phyloP scores from a whole-genome alignment of 2,797 vertebrate genomes.

The Saxicola maurus region DNA sequence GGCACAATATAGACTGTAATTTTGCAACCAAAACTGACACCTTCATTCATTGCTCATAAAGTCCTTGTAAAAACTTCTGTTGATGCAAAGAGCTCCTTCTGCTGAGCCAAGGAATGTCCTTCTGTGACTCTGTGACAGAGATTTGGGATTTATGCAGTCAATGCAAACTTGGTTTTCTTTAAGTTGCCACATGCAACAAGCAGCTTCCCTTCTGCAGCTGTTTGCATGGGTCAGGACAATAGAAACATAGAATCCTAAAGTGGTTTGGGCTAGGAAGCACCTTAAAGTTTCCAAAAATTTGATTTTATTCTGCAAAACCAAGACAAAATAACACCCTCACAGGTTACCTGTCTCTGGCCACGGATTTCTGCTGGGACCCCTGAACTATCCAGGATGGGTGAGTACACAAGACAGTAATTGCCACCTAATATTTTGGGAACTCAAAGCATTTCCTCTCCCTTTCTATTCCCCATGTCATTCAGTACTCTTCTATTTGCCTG shows the following conservation, averaged over 20 bases:
- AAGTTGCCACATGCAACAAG: neutral
- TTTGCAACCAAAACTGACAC: neutral
- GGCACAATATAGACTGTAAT: neutral
- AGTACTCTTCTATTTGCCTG: neutral
- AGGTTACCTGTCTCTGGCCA: neutral
- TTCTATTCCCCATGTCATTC: neutral
- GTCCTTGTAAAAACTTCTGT: neutral
- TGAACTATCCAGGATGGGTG: fast-evolving
- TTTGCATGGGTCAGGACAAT: neutral
- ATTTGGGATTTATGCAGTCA: neutral
- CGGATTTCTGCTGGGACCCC: neutral
- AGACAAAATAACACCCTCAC: neutral
- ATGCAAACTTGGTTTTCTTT: neutral
- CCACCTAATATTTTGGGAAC: neutral
- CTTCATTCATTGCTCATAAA: neutral
- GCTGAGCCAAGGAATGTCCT: neutral
- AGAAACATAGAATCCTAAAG: neutral
- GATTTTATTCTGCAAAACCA: neutral
- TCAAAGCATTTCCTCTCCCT: neutral
- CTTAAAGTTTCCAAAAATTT: neutral
- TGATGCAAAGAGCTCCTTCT: neutral
- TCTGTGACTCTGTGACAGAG: neutral
- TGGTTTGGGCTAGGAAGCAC: neutral
- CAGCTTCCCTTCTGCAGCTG: neutral
- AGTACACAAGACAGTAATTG: neutral